phyloP scores from a whole-genome alignment of 2,797 vertebrate species.

The Argentina silus region DNA sequence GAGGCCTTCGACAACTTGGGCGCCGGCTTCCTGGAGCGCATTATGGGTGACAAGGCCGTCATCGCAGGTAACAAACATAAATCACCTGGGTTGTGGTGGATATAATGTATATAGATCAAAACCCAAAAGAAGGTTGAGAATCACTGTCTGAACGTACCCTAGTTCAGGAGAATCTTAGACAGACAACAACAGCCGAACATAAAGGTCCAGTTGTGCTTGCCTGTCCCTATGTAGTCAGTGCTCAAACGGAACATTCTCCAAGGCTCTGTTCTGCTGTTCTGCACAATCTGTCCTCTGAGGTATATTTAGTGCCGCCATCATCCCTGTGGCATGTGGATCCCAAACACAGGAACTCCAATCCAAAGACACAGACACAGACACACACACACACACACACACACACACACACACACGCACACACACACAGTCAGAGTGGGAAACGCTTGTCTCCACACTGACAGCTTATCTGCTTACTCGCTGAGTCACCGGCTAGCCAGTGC shows the following conservation, averaged over 20 bases:
- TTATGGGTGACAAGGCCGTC: conserved; percentile 84
- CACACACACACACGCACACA: background rate
- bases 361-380: background rate
- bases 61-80: conserved; percentile 80
- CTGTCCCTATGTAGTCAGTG: background rate
- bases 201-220: background rate
- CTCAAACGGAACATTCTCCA: background rate
- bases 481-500: conserved; percentile 23
- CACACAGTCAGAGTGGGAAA: background rate
- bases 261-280: background rate
- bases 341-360: background rate
- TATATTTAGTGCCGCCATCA: background rate
- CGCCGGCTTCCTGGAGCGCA: conserved; percentile 79
- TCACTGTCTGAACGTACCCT: background rate
- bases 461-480: conserved; percentile 31
- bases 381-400: conserved; percentile 8
- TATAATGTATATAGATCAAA: background rate
- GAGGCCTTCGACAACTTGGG: conserved; percentile 85
- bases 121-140: background rate
- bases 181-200: background rate
- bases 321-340: background rate
- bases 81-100: background rate
- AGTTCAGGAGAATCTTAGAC: background rate
- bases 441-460: conserved; percentile 24
- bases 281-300: background rate